These are phyloP conservation scores for Cyprinodon brontotheroides DNA, from an alignment of 2,113 vertebrate genomes.

Conservation along the genomic window DNA sequence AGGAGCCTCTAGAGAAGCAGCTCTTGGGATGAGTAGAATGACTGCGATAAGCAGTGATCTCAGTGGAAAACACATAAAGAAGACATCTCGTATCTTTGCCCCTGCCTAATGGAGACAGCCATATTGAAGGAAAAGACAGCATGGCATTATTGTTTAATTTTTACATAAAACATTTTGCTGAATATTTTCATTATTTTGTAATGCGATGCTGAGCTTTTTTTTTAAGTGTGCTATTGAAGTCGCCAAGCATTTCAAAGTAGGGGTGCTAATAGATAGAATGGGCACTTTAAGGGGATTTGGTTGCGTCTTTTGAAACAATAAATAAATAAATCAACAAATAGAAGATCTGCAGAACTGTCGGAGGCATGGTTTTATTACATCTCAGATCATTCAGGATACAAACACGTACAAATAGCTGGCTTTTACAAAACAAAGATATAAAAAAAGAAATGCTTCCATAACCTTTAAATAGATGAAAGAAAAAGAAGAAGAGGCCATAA, in stretches of 20 bases:
- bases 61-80: constrained; percentile 60
- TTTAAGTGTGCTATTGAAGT: neutral
- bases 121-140: constrained; percentile 7
- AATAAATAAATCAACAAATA: neutral
- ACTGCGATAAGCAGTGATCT: constrained; percentile 77
- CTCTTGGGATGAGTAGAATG: constrained; percentile 44
- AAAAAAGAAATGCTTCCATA: neutral
- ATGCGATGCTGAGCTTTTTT: neutral
- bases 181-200: neutral
- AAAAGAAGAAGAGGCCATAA: neutral
- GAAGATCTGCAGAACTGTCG: neutral
- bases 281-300: neutral
- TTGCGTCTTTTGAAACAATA: neutral
- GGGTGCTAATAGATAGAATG: neutral
- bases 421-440: neutral
- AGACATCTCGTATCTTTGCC: constrained; percentile 23
- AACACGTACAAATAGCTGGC: neutral
- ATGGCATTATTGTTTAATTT: neutral
- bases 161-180: neutral
- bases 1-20: constrained; percentile 74
- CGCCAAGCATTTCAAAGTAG: neutral
- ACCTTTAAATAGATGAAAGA: neutral
- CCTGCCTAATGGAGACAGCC: constrained; percentile 26
- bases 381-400: neutral
- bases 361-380: neutral